Conservation (phyloP, 2,113 vertebrate genomes). For the Symphodus melops region DNA sequence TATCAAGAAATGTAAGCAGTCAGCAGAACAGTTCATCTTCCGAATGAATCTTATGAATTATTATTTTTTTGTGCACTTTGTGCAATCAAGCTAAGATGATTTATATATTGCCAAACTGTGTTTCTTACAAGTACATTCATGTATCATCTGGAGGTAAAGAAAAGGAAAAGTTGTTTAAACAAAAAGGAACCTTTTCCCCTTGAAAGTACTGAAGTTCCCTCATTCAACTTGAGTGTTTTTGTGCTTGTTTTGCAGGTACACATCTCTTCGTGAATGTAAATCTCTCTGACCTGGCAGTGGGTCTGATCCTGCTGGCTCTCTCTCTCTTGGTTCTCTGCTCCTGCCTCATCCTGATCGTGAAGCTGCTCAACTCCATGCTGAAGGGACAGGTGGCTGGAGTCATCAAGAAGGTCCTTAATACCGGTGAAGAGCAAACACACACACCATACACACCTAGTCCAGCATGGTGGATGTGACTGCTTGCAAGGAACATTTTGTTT, state of each 20-base stretch:
- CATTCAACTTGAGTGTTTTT: not conserved
- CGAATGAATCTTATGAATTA: too few relatives aligned
- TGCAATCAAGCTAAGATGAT: too few relatives aligned
- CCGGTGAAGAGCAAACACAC: constrained; percentile 78
- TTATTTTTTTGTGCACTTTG: too few relatives aligned
- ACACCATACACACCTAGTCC: not conserved
- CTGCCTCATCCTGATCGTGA: constrained; percentile 92
- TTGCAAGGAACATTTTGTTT: not conserved
- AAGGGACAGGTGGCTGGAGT: constrained; percentile 90
- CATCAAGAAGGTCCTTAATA: constrained; percentile 95
- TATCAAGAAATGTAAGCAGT: constrained; percentile 87
- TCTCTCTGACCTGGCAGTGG: constrained; percentile 87
- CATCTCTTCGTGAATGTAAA: constrained; percentile 85
- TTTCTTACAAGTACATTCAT: too few relatives aligned
- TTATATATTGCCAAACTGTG: too few relatives aligned
- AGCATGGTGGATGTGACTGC: not conserved
- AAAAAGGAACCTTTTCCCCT: too few relatives aligned
- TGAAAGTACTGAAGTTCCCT: too few relatives aligned
- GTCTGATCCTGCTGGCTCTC: constrained; percentile 88
- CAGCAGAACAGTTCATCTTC: too few relatives aligned
- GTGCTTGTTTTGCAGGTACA: constrained; percentile 77
- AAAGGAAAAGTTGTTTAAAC: too few relatives aligned
- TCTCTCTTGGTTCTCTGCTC: constrained; percentile 90
- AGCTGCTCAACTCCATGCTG: constrained; percentile 93
- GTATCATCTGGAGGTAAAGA: too few relatives aligned